These are phyloP conservation scores for Deilephila porcellus DNA, from an alignment of 2,888 invertebrate genomes.

Conservation along the genomic window DNA sequence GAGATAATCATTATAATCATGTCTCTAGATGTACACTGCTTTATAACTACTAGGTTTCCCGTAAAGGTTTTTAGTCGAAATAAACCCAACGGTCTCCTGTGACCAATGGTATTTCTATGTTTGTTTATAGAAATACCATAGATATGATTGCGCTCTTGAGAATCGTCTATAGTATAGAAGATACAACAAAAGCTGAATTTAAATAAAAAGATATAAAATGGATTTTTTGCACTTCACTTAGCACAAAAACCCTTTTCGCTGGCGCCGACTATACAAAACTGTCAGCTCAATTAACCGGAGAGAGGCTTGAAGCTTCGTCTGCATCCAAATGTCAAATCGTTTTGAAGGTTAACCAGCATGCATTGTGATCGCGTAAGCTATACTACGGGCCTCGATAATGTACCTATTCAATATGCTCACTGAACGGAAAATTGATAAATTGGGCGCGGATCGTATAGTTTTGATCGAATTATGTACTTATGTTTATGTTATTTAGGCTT, in stretches of 20 bases:
- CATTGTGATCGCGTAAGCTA: constrained; percentile 15
- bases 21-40: too few relatives aligned
- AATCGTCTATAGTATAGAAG: too few relatives aligned
- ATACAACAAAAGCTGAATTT: not conserved
- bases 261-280: constrained; percentile 12
- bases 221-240: not conserved
- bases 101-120: too few relatives aligned
- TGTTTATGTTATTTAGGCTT: not conserved
- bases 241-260: constrained; percentile 13
- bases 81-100: too few relatives aligned
- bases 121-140: too few relatives aligned
- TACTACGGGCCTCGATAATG: constrained; percentile 22
- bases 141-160: too few relatives aligned
- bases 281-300: constrained; percentile 28
- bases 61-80: too few relatives aligned
- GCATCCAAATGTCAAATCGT: constrained; percentile 29
- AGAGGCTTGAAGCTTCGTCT: constrained; percentile 25
- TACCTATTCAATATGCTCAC: constrained; percentile 47
- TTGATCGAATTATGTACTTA: constrained; percentile 28
- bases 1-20: too few relatives aligned
- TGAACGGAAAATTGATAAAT: constrained; percentile 52
- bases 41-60: too few relatives aligned
- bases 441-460: constrained; percentile 40
- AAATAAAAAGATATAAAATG: not conserved
- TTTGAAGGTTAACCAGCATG: constrained; percentile 26